A percentile compares a stretch with the other conserved stretches of the same genome.
These are phyloP conservation scores for Ophion ellenae DNA, from an alignment of 2,888 invertebrate genomes.

Conservation along the genomic window DNA sequence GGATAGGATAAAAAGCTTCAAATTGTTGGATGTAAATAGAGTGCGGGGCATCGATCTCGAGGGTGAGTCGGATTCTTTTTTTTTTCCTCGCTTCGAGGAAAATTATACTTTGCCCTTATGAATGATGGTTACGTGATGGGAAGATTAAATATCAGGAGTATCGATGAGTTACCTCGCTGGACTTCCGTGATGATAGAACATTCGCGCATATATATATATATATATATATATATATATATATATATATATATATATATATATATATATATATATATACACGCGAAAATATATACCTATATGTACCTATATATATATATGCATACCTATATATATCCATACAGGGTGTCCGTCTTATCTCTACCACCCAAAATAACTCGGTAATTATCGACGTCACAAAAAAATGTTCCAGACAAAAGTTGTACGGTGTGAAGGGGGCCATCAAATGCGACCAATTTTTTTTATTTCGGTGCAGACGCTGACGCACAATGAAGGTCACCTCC, in stretches of 20 bases:
- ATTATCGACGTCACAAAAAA: too few relatives aligned
- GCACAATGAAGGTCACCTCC: too few relatives aligned
- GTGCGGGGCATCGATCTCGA: slow-evolving; percentile 32
- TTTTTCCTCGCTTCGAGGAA: slow-evolving; percentile 39
- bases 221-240: slow-evolving; percentile 7
- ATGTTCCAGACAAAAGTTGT: too few relatives aligned
- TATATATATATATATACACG: too few relatives aligned
- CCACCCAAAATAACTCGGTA: too few relatives aligned
- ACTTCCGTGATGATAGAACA: slow-evolving; percentile 50
- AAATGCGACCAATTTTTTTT: too few relatives aligned
- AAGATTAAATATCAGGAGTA: slow-evolving; percentile 50
- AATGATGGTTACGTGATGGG: slow-evolving; percentile 61
- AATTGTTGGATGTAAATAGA: slow-evolving; percentile 30
- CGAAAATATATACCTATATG: too few relatives aligned
- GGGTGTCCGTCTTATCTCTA: too few relatives aligned
- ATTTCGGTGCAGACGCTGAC: too few relatives aligned
- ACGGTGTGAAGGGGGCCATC: too few relatives aligned
- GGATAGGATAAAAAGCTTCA: slow-evolving; percentile 8
- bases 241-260: not conserved
- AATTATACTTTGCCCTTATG: slow-evolving; percentile 50
- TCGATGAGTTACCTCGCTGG: slow-evolving; percentile 53
- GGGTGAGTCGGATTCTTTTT: slow-evolving; percentile 27
- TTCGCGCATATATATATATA: slow-evolving; percentile 14
- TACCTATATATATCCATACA: too few relatives aligned
- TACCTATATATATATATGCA: too few relatives aligned